Base-by-base conservation (phyloP, 2,888 invertebrate species). In the Notocelia uddmanniana region DNA sequence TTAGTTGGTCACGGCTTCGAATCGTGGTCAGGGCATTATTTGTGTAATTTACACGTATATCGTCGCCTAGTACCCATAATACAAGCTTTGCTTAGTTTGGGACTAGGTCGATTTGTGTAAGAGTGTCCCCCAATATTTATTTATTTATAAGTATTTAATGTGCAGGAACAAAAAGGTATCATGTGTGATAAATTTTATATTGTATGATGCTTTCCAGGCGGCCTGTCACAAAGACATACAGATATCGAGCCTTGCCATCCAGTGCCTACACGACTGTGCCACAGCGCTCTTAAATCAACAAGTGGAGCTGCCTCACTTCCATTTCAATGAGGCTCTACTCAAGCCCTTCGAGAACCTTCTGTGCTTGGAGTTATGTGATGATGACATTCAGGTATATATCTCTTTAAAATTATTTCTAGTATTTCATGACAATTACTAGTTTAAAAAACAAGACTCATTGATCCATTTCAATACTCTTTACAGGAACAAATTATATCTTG, bases 341-440 rank as follows among this genome's bases (percentile, higher is more conserved):
- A 98, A 99, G 83, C 98, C 99, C 0, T 98, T 98, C 85, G 98
- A 99, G 89, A 98, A 98, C 85, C 95, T 99, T 52, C 93, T 99
- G 0, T 98, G 98, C 85, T 95, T 98, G 81, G 99, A 99, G 85
- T 94, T 98, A 11, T 98, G 98, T 86, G 98, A 98, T 87, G 95
- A 96, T 73, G 99, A 99, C 88, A 98, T 98, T 52, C 98, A 98
- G 94, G 97, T 96, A 86, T n/a, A 13, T 37, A n/a, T 15, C 15
- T 0, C 45, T n/a, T 45, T n/a, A 45, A 45, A 45, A 45, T n/a
- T n/a, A n/a, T 45, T 6, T n/a, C 45, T n/a, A n/a, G 1, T 31
- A 31, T 5, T 31, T 31, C 5, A 8, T 6, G 5, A 31, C 0
- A 31, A 31, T 31, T 31, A 31, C 6, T 41, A 45, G 5, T n/a